A percentile compares a stretch with the other conserved stretches of the same genome.
These are phyloP conservation scores for Cephus pulcher DNA, from an alignment of 2,888 invertebrate genomes.

Conservation along the genomic window DNA sequence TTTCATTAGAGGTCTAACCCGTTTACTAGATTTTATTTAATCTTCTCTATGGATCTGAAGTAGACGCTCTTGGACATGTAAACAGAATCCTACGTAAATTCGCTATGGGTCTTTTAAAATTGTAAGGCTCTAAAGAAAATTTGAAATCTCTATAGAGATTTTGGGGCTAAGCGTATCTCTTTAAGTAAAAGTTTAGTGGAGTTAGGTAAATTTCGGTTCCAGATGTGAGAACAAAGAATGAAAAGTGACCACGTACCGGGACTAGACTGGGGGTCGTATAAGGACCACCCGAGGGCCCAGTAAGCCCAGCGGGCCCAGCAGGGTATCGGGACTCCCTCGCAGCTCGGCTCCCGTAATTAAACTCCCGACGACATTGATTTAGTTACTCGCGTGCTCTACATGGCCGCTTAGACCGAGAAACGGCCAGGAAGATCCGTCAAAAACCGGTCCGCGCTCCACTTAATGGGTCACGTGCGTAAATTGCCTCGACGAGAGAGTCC, in stretches of 20 bases:
- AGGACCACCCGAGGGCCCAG: conserved; percentile 55
- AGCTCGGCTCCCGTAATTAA: conserved; percentile 50
- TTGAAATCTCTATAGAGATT: background rate
- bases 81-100: background rate
- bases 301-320: conserved; percentile 34
- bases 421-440: conserved; percentile 4
- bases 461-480: conserved; percentile 13
- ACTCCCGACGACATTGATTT: conserved; percentile 59
- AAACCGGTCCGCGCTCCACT: conserved; percentile 8
- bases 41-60: background rate
- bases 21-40: background rate
- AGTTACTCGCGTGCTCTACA: conserved; percentile 50
- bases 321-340: conserved; percentile 30
- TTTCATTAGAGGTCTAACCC: background rate
- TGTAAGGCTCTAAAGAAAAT: background rate
- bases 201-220: background rate
- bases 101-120: background rate
- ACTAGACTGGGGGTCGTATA: background rate
- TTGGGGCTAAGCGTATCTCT: background rate
- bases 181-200: background rate
- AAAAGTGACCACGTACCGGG: conserved; percentile 2
- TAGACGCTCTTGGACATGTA: background rate
- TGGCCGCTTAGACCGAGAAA: conserved; percentile 26
- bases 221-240: conserved; percentile 5
- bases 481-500: background rate